These are phyloP conservation scores for Acrossocheilus fasciatus DNA, from an alignment of 2,797 vertebrate species.

Conservation along the genomic window DNA sequence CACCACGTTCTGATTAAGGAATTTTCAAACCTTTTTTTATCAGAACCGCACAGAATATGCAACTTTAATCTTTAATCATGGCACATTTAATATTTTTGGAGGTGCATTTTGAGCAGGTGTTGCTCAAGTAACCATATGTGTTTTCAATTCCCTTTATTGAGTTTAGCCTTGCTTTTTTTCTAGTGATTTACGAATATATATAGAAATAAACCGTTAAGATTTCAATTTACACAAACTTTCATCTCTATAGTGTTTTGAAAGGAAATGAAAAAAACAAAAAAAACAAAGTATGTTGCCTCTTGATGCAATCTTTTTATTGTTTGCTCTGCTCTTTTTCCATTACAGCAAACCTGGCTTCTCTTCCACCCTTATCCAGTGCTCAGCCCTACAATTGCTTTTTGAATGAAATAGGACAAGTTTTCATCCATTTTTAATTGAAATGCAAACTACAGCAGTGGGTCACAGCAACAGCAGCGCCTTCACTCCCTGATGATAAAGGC, in stretches of 20 bases:
- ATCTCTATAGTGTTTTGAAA: conserved; percentile 37
- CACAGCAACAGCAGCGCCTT: conserved; percentile 68
- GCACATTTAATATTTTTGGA: not conserved
- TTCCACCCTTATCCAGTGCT: conserved; percentile 58
- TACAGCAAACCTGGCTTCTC: conserved; percentile 62
- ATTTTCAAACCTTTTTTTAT: conserved; percentile 10
- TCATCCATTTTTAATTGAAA: conserved; percentile 74
- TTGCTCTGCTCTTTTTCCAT: conserved; percentile 61
- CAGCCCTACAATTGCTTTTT: conserved; percentile 69
- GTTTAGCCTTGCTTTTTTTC: not conserved
- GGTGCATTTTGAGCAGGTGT: conserved; percentile 9
- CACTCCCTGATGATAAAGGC: conserved; percentile 78
- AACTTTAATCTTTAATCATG: conserved; percentile 19
- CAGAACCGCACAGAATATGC: conserved; percentile 13
- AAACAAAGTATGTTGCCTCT: conserved; percentile 53
- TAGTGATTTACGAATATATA: conserved; percentile 10
- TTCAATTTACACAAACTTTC: conserved; percentile 49
- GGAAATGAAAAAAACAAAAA: conserved; percentile 25
- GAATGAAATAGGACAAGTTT: conserved; percentile 75
- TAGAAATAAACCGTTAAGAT: conserved; percentile 39
- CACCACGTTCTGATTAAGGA: conserved; percentile 9
- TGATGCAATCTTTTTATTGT: conserved; percentile 64
- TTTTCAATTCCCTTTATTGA: conserved; percentile 26
- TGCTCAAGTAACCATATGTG: not conserved
- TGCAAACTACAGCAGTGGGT: conserved; percentile 71